Evolutionary conservation across 2,888 invertebrate genomes (phyloP).

Genomic region (Mallateleia sp.): DNA sequence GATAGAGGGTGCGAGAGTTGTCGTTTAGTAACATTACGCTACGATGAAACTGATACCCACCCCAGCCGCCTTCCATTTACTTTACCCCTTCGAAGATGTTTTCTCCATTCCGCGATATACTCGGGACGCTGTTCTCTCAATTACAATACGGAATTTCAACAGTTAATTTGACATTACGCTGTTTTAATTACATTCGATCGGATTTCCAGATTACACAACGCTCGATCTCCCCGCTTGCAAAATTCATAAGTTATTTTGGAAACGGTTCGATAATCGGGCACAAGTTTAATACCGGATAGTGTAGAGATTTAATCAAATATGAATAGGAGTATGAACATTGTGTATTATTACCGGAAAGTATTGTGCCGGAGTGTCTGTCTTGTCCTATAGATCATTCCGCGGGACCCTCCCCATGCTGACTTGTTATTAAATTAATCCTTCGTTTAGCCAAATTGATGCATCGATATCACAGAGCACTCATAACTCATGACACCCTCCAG

Average conservation of each 20-base stretch:
- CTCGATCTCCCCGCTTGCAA: neutral
- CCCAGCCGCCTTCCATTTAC: slow-evolving; percentile 62
- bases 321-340: slow-evolving; percentile 46
- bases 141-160: slow-evolving; percentile 38
- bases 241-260: neutral
- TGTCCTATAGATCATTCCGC: slow-evolving; percentile 73
- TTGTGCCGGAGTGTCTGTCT: slow-evolving; percentile 54
- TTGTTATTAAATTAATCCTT: slow-evolving; percentile 90
- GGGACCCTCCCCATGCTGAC: slow-evolving; percentile 86
- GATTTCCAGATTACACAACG: neutral
- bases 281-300: neutral
- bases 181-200: neutral
- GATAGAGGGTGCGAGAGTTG: slow-evolving; percentile 88
- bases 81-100: slow-evolving; percentile 71
- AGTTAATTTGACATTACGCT: slow-evolving; percentile 26
- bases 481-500: slow-evolving; percentile 88
- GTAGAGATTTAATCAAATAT: slow-evolving; percentile 56
- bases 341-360: slow-evolving; percentile 59
- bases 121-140: slow-evolving; percentile 39
- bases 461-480: slow-evolving; percentile 89
- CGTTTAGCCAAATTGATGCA: slow-evolving; percentile 90
- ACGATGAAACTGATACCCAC: slow-evolving; percentile 86
- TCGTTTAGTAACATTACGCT: slow-evolving; percentile 87
- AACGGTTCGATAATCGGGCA: neutral
- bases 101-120: slow-evolving; percentile 56